These are phyloP conservation scores for Antechinus stuartii DNA, from an alignment of 2,113 vertebrate species.

Conservation along the genomic window DNA sequence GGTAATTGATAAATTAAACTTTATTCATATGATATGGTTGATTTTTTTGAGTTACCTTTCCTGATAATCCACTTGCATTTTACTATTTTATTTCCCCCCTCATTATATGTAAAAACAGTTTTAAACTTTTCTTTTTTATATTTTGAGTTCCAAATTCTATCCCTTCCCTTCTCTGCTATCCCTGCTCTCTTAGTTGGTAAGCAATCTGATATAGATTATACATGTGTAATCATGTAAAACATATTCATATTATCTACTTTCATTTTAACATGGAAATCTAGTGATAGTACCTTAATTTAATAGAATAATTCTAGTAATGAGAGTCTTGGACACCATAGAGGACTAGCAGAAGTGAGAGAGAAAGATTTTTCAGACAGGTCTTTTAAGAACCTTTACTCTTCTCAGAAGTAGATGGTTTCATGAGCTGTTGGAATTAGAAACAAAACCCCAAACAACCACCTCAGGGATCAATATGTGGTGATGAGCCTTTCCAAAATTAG, in stretches of 20 bases:
- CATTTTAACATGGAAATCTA: not conserved
- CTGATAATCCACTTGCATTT: not conserved
- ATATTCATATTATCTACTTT: not conserved
- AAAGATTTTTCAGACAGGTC: not conserved
- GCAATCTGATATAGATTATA: no score
- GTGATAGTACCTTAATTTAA: not conserved
- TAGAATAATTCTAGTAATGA: conserved; percentile 11
- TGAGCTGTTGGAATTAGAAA: not conserved
- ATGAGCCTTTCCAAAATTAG: not conserved
- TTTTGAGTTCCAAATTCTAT: no score
- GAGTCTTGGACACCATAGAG: not conserved
- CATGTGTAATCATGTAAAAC: not conserved
- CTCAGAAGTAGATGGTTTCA: not conserved
- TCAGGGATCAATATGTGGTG: not conserved
- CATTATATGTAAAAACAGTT: not conserved
- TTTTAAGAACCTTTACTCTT: not conserved
- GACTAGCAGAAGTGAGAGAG: not conserved
- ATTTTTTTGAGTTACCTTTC: conserved; percentile 9
- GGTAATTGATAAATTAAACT: conserved; percentile 28
- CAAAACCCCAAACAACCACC: not conserved
- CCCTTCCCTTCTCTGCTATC: no score
- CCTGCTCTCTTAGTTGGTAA: no score
- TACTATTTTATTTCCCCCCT: not conserved
- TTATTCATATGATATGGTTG: not conserved
- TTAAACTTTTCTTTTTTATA: not conserved